Evolutionary conservation across 2,797 vertebrate genomes (phyloP), one percentile per base, ranked within the genome.

Genomic region (Oryzias dopingdopingensis): DNA sequence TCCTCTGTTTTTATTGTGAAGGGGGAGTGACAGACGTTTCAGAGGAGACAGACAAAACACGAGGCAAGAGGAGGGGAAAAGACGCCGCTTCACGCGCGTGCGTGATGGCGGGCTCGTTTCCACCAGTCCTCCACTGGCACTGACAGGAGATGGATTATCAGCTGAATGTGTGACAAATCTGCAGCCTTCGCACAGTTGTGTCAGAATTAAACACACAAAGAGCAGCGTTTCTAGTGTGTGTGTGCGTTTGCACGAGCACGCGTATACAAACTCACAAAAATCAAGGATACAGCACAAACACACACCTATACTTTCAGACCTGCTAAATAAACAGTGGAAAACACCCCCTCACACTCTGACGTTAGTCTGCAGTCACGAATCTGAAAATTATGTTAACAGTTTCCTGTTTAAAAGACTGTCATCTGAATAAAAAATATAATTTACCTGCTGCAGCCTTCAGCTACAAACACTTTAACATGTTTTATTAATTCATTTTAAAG

Each of bases 81-180:
- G 49, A 29, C 43, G 43, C 18, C 42, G n/a, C 26, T 29, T 43
- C 24, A 49, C 45, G 61, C 50, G 61, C 57, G 61, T 4, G 59
- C 7, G 55, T 8, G 57, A 56, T 45, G 42, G 65, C 72, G 63
- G 55, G 75, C 75, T 80, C 42, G 13, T 67, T 75, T 74, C 77
- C 67, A 76, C 84, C 78, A 79, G 82, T 88, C 83, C 86, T 75
- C 81, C 79, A 79, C 81, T 83, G 76, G 69, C 76, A 61, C 74
- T 90, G 92, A 91, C 87, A 88, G 85, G 71, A 88, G 86, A 92
- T 91, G 85, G 90, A 87, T 89, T 85, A 88, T 91, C 86, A 80
- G 82, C 85, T 55, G 72, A 85, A 82, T 52, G 62, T 60, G 76
- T 85, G 81, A 88, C 86, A 91, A 90, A 90, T 87, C 86, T 79